phyloP scores from a whole-genome alignment of 1,140 invertebrate species.

The Hetaerina americana region DNA sequence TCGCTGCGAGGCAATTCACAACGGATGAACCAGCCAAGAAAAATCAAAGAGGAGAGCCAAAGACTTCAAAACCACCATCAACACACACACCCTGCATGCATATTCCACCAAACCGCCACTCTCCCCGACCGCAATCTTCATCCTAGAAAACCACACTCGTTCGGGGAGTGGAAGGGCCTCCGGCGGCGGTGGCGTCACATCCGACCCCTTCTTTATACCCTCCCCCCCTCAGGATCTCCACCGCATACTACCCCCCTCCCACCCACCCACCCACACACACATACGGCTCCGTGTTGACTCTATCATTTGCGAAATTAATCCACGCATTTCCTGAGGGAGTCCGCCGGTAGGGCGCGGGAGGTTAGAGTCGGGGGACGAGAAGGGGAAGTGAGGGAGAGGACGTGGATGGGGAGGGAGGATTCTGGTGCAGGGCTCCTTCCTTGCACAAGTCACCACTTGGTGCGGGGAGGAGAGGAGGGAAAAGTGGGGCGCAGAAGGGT shows the following conservation, averaged over 20 bases:
- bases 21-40: too few species aligned
- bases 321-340: background rate
- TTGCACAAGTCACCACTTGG: too few species aligned
- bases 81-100: too few species aligned
- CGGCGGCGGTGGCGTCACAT: background rate
- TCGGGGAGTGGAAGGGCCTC: background rate
- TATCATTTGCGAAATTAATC: background rate
- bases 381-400: background rate
- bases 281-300: background rate
- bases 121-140: background rate
- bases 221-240: too few species aligned
- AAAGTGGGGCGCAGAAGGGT: too few species aligned
- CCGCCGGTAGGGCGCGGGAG: background rate
- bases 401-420: background rate
- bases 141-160: background rate
- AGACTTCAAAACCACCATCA: too few species aligned
- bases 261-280: background rate
- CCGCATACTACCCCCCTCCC: too few species aligned
- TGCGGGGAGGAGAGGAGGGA: too few species aligned
- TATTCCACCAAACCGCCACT: background rate
- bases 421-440: too few species aligned
- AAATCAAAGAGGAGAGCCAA: too few species aligned
- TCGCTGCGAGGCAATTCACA: background rate
- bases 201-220: background rate
- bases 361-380: background rate